These are phyloP conservation scores for Phyllotreta cruciferae DNA, from an alignment of 2,888 invertebrate species.

Conservation along the genomic window DNA sequence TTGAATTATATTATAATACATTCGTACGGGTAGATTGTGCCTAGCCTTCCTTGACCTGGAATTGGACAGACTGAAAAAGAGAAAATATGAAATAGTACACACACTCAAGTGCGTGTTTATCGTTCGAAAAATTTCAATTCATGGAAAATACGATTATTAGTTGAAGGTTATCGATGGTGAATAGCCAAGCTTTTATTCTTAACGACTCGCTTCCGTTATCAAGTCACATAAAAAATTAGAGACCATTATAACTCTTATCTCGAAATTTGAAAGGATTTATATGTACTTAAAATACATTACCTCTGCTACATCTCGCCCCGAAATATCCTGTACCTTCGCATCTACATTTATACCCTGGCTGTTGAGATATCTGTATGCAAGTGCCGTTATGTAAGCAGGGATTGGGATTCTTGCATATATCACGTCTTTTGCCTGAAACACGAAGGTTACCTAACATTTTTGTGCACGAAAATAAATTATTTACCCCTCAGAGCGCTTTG, in stretches of 20 bases:
- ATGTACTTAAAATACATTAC: slow-evolving; percentile 56
- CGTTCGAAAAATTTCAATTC: too few relatives aligned
- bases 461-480: neutral
- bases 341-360: slow-evolving; percentile 71
- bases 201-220: too few relatives aligned
- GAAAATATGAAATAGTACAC: slow-evolving; percentile 32
- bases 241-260: neutral
- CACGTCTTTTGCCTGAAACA: slow-evolving; percentile 61
- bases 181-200: too few relatives aligned
- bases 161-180: too few relatives aligned
- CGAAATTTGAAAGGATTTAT: neutral
- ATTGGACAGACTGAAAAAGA: slow-evolving; percentile 70
- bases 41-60: slow-evolving; percentile 58
- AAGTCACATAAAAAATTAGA: neutral
- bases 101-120: too few relatives aligned
- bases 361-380: slow-evolving; percentile 72
- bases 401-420: slow-evolving; percentile 66
- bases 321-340: slow-evolving; percentile 79
- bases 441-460: neutral
- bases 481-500: slow-evolving; percentile 70
- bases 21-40: slow-evolving; percentile 68
- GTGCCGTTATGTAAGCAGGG: slow-evolving; percentile 72
- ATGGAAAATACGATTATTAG: too few relatives aligned
- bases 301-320: slow-evolving; percentile 74
- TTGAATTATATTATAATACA: slow-evolving; percentile 70